Evolutionary conservation across 2,113 vertebrate species (phyloP).

Genomic region (Caretta caretta): DNA sequence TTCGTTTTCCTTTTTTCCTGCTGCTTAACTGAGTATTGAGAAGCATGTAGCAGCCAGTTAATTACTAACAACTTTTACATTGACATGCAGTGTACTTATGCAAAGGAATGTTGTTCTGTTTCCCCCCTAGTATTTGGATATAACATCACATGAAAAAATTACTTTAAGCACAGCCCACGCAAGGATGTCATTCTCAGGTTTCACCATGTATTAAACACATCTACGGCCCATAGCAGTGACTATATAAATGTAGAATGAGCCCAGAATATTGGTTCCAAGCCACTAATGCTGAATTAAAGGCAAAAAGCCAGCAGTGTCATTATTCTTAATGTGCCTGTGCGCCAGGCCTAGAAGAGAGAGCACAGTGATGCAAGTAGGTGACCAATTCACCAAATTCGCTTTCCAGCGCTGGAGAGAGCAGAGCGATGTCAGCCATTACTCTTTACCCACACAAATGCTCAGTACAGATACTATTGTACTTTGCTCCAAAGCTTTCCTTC

Average conservation of each 20-base stretch:
- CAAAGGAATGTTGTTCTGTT: neutral
- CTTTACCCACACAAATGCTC: neutral
- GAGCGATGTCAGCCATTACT: accelerated
- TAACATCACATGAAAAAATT: neutral
- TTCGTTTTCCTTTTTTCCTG: neutral
- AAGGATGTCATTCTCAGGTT: accelerated
- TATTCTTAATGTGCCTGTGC: neutral
- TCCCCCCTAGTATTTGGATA: neutral
- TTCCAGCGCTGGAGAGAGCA: neutral
- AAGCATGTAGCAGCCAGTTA: neutral
- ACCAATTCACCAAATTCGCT: accelerated
- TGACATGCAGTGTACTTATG: accelerated
- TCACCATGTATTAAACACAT: accelerated
- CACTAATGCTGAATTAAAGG: neutral
- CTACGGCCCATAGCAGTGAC: neutral
- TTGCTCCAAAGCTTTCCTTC: neutral
- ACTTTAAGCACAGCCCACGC: accelerated
- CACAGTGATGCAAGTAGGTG: accelerated
- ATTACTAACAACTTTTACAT: neutral
- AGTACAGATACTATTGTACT: neutral
- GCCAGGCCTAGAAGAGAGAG: neutral
- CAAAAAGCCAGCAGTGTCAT: neutral
- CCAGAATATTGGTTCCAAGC: neutral
- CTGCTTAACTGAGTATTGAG: accelerated
- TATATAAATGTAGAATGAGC: neutral